Conservation (phyloP, 2,888 invertebrate species). For the Drosophila longiperda region DNA sequence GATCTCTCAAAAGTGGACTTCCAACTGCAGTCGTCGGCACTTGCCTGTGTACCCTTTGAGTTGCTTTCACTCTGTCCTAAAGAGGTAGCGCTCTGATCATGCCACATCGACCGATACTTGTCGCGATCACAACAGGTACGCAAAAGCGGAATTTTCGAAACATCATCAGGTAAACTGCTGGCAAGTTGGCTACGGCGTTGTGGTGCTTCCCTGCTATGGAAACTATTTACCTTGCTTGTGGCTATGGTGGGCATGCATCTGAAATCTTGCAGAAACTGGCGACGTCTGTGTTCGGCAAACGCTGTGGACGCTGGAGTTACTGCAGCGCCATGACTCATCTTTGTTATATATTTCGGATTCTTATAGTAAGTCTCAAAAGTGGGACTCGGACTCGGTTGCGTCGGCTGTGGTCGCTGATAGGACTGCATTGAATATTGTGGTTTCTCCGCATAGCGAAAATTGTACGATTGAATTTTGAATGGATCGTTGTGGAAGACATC, state of each 20-base stretch:
- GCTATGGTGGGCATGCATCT: slow-evolving; percentile 26
- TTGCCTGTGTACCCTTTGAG: background rate
- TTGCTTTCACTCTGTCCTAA: background rate
- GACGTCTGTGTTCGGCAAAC: slow-evolving; percentile 63
- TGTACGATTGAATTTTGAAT: slow-evolving; percentile 82
- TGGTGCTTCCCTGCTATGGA: background rate
- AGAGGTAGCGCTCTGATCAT: slow-evolving; percentile 28
- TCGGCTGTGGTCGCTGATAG: slow-evolving; percentile 37
- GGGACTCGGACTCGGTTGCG: background rate
- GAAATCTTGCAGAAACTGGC: slow-evolving; percentile 56
- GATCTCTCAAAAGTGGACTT: slow-evolving; percentile 22
- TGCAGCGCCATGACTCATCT: background rate
- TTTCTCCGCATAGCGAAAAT: slow-evolving; percentile 81
- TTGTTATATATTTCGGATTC: slow-evolving; percentile 66
- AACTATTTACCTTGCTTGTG: slow-evolving; percentile 1
- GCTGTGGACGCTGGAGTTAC: slow-evolving; percentile 19
- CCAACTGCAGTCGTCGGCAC: slow-evolving; percentile 16
- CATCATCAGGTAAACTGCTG: background rate
- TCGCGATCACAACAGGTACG: slow-evolving; percentile 46
- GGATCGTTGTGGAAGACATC: slow-evolving; percentile 81
- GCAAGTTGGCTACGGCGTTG: slow-evolving; percentile 4
- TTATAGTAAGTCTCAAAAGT: slow-evolving; percentile 69
- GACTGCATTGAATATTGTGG: slow-evolving; percentile 62
- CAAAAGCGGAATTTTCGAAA: slow-evolving; percentile 41
- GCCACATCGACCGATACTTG: slow-evolving; percentile 28